Evolutionary conservation across 2,113 vertebrate species (phyloP), one percentile per base, ranked within the genome.

Genomic region (Scomber scombrus): DNA sequence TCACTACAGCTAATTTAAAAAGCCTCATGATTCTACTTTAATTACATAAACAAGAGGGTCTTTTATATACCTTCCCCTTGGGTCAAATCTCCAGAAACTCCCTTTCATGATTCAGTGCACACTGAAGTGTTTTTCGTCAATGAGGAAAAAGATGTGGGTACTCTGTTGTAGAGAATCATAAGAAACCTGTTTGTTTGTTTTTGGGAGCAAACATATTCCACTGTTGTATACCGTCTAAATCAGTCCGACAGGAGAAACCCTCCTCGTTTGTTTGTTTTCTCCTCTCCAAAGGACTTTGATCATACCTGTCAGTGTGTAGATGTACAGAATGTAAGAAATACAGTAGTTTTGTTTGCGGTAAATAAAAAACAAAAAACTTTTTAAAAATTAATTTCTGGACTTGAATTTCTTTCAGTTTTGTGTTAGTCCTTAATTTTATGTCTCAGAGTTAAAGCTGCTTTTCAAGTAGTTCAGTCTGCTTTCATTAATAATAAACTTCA

Each of bases 281-380:
- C 15, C 66, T 70, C 11, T 54, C 43, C 45, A 54, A 18, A 10
- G 0, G 19, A 50, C 4, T 64, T 57, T 13, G 15, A 21, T 65
- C 45, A n/a, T 43, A 34, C 29, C 3, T 49, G 29, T 61, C 54
- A 14, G 15, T 60, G 13, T 68, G 29, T 80, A 51, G 69, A 47
- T 90, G 74, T 84, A 74, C 52, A 81, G 40, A 31, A 19, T 75
- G 56, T 76, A 54, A 81, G 19, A 75, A 62, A 66, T 74, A 10
- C 49, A 6, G 14, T 78, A 23, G 31, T 71, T 69, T 62, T 84
- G 67, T 85, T 82, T 85, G 56, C n/a, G 70, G 21, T 78, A 45
- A 89, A 90, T 67, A 26, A 26, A 80, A 88, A 31, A 7, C 19
- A 52, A 18, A 40, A 9, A 40, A 7, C 34, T 40, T 29, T 34